A percentile compares a stretch with the other conserved stretches of the same genome.
Evolutionary conservation across 1,140 invertebrate genomes (phyloP).

Genomic region (Hydropsyche tenuis): DNA sequence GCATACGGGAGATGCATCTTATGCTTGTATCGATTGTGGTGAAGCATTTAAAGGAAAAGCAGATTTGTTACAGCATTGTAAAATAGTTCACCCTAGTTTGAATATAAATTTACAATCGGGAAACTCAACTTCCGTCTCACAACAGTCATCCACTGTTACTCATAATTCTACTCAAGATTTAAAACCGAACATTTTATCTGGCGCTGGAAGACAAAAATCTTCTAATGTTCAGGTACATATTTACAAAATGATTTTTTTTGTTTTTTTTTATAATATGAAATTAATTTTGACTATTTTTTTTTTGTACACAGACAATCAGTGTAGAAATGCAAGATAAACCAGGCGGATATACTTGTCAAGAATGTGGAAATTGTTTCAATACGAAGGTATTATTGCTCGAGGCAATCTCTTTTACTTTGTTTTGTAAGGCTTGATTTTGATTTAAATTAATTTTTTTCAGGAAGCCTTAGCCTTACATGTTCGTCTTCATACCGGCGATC

Average conservation of each 20-base stretch:
- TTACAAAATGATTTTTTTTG: background rate
- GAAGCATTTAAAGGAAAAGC: constrained; percentile 76
- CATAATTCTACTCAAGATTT: constrained; percentile 53
- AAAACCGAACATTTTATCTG: constrained; percentile 61
- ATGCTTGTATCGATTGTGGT: constrained; percentile 76
- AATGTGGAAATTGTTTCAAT: constrained; percentile 62
- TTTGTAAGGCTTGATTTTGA: background rate
- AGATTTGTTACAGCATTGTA: constrained; percentile 73
- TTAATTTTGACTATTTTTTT: constrained; percentile 29
- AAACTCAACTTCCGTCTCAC: constrained; percentile 23
- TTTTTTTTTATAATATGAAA: background rate
- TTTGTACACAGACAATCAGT: constrained; percentile 59
- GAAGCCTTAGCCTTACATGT: constrained; percentile 81
- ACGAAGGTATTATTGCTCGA: constrained; percentile 55
- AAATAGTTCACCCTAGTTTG: constrained; percentile 65
- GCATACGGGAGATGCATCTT: constrained; percentile 68
- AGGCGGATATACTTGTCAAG: constrained; percentile 58
- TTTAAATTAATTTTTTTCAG: constrained; percentile 54
- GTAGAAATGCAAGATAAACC: constrained; percentile 58
- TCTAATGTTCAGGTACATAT: constrained; percentile 35
- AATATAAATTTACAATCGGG: constrained; percentile 33
- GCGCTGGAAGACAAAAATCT: constrained; percentile 33
- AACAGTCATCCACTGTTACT: constrained; percentile 50
- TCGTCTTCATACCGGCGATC: constrained; percentile 81
- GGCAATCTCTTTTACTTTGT: background rate